These are phyloP conservation scores for Peromyscus attwateri DNA, from an alignment of 2,797 vertebrate species.

Conservation along the genomic window DNA sequence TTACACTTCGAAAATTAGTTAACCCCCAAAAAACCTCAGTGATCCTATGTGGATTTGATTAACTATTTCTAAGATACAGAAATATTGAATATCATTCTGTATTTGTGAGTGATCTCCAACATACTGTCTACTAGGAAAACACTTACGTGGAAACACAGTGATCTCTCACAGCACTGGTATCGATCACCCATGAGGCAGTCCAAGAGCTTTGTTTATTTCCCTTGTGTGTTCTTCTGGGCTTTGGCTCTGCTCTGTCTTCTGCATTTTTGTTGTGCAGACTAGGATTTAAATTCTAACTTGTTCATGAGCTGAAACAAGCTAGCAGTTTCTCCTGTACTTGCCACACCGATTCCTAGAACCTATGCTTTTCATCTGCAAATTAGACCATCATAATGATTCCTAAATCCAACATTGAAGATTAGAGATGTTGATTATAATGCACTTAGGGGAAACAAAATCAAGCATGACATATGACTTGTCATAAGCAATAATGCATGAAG, in stretches of 20 bases:
- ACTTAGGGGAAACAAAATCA: neutral
- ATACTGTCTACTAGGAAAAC: neutral
- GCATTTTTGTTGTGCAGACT: neutral
- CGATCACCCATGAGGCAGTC: neutral
- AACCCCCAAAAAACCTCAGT: neutral
- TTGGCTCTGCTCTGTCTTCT: neutral
- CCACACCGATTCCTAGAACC: neutral
- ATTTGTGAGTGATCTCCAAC: neutral
- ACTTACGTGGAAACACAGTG: neutral
- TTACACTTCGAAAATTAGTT: neutral
- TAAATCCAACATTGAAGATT: neutral
- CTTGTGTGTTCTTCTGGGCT: neutral
- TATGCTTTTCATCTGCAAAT: neutral
- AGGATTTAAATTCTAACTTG: neutral
- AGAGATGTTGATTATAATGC: neutral
- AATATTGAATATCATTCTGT: slow-evolving; percentile 3
- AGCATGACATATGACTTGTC: neutral
- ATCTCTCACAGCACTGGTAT: neutral
- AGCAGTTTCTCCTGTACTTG: neutral
- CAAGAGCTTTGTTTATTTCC: neutral
- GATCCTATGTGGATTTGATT: neutral
- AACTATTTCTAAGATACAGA: neutral
- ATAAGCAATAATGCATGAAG: neutral
- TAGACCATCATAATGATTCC: neutral
- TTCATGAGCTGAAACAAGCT: neutral